Conservation (phyloP, 2,797 vertebrate species). For the Hydrolagus colliei region DNA sequence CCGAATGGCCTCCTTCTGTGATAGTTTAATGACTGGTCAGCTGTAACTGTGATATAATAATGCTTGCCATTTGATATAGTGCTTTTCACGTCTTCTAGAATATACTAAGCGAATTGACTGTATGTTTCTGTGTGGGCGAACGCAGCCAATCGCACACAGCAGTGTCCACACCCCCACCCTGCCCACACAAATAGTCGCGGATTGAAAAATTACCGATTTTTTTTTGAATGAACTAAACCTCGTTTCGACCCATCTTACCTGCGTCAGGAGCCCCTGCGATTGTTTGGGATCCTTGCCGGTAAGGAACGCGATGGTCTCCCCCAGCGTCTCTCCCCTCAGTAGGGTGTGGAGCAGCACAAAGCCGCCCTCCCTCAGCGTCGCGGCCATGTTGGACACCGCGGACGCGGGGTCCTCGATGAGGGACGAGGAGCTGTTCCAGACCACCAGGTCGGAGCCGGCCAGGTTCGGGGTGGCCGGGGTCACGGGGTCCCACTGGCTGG, state of each 20-base stretch:
- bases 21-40: no score
- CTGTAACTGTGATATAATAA: no score
- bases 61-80: no score
- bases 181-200: no score
- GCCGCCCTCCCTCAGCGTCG: constrained; percentile 68
- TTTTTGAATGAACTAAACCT: no score
- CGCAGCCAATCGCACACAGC: no score
- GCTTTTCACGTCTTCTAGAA: no score
- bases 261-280: constrained; percentile 59
- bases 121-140: no score
- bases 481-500: constrained; percentile 74
- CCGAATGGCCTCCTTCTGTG: no score
- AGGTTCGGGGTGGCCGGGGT: constrained; percentile 53
- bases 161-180: no score
- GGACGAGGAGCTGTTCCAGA: constrained; percentile 68
- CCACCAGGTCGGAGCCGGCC: constrained; percentile 65
- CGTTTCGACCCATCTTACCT: constrained; percentile 55
- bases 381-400: constrained; percentile 66
- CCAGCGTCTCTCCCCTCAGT: constrained; percentile 71
- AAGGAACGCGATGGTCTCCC: constrained; percentile 74
- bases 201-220: no score
- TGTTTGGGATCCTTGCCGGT: constrained; percentile 50
- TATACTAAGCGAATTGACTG: no score
- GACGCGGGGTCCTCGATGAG: constrained; percentile 42
- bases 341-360: constrained; percentile 82